A percentile compares a stretch with the other conserved stretches of the same genome.
Conservation (phyloP, 2,797 vertebrate genomes). For the Huso huso region DNA sequence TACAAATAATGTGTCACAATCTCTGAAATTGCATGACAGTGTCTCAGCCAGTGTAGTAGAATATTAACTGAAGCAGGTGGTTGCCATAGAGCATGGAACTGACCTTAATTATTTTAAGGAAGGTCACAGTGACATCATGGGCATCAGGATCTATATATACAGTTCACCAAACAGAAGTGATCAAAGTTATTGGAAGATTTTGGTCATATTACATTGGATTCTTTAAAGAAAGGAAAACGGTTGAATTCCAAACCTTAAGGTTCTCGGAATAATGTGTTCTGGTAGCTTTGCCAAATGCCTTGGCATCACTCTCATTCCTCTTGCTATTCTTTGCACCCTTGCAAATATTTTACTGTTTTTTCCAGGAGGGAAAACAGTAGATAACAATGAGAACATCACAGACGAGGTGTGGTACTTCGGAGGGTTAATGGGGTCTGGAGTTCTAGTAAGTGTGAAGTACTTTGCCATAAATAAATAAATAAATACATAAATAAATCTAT, state of each 20-base stretch:
- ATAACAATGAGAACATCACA: slow-evolving; percentile 50
- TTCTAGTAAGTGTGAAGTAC: slow-evolving; percentile 72
- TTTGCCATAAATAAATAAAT: too few species aligned
- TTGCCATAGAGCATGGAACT: slow-evolving; percentile 53
- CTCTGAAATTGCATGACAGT: slow-evolving; percentile 10
- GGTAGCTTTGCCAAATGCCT: slow-evolving; percentile 81
- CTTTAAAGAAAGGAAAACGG: background rate
- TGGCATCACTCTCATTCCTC: slow-evolving; percentile 72
- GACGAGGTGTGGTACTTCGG: slow-evolving; percentile 76
- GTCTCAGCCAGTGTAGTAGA: slow-evolving; percentile 43
- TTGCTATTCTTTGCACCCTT: slow-evolving; percentile 64
- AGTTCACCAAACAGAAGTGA: slow-evolving; percentile 18
- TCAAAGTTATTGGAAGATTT: slow-evolving; percentile 4
- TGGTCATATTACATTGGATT: background rate
- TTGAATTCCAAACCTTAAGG: slow-evolving; percentile 1
- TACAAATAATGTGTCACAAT: background rate
- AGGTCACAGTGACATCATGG: slow-evolving; percentile 37
- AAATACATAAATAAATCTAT: too few species aligned
- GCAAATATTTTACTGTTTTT: slow-evolving; percentile 87
- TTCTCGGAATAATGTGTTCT: slow-evolving; percentile 65
- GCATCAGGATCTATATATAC: slow-evolving; percentile 39
- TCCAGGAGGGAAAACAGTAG: slow-evolving; percentile 57
- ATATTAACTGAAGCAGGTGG: slow-evolving; percentile 61
- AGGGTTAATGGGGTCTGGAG: slow-evolving; percentile 81
- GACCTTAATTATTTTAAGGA: slow-evolving; percentile 46